Conservation (phyloP, 2,797 vertebrate species). For the Synaphobranchus kaupii region DNA sequence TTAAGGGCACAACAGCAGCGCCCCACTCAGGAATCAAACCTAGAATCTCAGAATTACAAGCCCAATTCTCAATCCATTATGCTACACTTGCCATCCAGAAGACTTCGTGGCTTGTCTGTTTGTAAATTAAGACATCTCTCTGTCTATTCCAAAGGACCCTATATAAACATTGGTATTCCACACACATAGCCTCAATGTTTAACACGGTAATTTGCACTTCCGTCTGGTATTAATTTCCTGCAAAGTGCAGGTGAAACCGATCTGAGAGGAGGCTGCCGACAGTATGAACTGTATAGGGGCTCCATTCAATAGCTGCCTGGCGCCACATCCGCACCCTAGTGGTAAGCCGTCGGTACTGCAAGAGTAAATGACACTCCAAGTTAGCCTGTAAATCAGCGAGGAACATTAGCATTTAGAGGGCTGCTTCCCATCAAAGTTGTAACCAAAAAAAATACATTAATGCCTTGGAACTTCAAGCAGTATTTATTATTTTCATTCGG, state of each 20-base stretch:
- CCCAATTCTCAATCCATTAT: background rate
- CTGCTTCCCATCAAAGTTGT: background rate
- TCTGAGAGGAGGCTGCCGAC: conserved; percentile 13
- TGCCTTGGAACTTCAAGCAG: background rate
- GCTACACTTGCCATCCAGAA: background rate
- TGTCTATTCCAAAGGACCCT: background rate
- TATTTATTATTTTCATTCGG: conserved; percentile 8
- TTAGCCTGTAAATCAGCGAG: background rate
- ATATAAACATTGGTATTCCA: background rate
- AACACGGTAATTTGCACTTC: background rate
- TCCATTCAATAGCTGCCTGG: background rate
- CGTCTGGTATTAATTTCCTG: background rate
- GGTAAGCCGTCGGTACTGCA: background rate
- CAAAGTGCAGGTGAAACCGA: conserved; percentile 58
- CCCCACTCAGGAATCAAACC: background rate
- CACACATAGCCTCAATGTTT: background rate
- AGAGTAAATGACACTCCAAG: background rate
- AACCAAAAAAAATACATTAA: conserved; percentile 6
- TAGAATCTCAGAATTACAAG: background rate
- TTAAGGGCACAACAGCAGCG: no score
- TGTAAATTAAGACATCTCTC: background rate
- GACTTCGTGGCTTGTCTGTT: background rate
- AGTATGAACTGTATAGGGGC: background rate
- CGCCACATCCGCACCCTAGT: background rate
- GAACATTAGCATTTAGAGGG: background rate